Evolutionary conservation across 2,888 invertebrate species (phyloP), one percentile per base, ranked within the genome.

Genomic region (Thyatira batis): DNA sequence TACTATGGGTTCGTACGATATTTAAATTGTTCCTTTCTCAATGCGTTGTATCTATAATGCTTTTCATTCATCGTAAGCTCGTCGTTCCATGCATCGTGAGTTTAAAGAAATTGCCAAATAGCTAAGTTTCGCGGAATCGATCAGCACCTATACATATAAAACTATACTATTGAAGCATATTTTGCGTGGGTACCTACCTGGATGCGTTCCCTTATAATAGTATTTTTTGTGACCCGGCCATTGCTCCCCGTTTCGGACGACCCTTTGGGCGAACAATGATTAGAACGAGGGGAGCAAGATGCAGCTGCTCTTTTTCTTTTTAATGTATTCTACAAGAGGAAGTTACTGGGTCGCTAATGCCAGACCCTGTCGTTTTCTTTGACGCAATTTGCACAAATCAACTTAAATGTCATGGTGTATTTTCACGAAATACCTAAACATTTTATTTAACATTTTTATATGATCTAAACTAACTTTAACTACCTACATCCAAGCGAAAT

Each of bases 261-360:
- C 90, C 89, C 87, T 87, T 80, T 85, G 84, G 82, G 69, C 79
- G 83, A 83, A 90, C 88, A 89, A 89, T 89, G 82, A 86, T 85
- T 82, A 84, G 79, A 84, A 69, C 66, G 83, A 85, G 88, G 87
- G 89, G 87, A 82, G 73, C 79, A 68, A 79, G 73, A 80, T 86
- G 91, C 92, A 91, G 92, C 92, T 92, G 92, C 87, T 89, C 85
- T 83, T 87, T 85, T 87, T 82, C 82, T 84, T 83, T 82, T 76
- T 70, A 64, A 68, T 58, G 73, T 76, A 75, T 76, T 68, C 73
- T 69, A 53, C 63, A 55, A 55, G 66, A 74, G 67, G 71, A 80
- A 80, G 76, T 80, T 77, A 80, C 68, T 80, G 70, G 73, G 78
- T 84, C 79, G 83, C 82, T 55, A 82, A 85, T 80, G 75, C 60